Evolutionary conservation across 2,113 vertebrate species (phyloP).

Genomic region (Romanogobio albipinnatus): DNA sequence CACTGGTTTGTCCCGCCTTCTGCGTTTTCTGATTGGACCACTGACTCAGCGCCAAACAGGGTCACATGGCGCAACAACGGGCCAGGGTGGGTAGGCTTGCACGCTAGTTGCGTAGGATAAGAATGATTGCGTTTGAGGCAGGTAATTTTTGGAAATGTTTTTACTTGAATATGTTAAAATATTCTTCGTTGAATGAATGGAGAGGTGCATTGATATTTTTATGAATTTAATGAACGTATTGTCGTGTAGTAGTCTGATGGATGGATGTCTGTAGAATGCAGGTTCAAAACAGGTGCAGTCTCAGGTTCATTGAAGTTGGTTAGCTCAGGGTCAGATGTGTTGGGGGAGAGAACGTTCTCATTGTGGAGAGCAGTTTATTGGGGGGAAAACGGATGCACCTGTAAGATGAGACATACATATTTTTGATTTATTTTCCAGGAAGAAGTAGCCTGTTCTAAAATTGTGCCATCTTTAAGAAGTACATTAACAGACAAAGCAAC

Average conservation of each 20-base stretch:
- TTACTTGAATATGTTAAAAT: not conserved
- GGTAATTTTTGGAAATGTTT: not conserved
- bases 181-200: not conserved
- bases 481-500: not conserved
- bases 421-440: too few relatives aligned
- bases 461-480: not conserved
- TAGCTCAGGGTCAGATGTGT: too few relatives aligned
- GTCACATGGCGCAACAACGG: conserved; percentile 24
- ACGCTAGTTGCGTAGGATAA: not conserved
- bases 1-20: conserved; percentile 17
- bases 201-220: not conserved
- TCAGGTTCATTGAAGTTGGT: too few relatives aligned
- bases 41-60: not conserved
- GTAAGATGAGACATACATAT: too few relatives aligned
- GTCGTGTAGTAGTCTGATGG: not conserved
- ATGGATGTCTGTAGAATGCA: too few relatives aligned
- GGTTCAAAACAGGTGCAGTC: too few relatives aligned
- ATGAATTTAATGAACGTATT: not conserved
- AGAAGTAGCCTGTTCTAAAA: not conserved
- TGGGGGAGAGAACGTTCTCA: too few relatives aligned
- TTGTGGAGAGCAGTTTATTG: too few relatives aligned
- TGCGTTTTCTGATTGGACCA: conserved; percentile 38
- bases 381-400: too few relatives aligned
- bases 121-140: conserved; percentile 1
- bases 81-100: not conserved